phyloP scores from a whole-genome alignment of 2,888 invertebrate genomes.

The Phytoseiulus persimilis region DNA sequence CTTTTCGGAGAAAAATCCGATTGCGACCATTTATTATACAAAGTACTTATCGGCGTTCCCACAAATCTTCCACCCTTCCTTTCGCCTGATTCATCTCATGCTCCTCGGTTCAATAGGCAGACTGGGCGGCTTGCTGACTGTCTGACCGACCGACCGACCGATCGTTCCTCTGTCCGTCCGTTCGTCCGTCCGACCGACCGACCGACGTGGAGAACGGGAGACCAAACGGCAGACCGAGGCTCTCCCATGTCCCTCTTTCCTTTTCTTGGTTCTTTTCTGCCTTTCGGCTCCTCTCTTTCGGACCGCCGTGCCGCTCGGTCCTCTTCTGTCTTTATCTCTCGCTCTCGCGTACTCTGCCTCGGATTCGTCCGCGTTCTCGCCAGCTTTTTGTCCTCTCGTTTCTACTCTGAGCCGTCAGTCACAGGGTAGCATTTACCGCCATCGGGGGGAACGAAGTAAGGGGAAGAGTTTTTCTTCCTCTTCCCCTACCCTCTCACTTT shows the following conservation, averaged over 20 bases:
- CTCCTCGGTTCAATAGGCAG: neutral
- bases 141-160: neutral
- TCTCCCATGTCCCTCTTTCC: neutral
- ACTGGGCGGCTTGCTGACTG: neutral
- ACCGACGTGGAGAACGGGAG: no score
- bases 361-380: neutral
- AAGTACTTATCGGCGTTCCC: conserved; percentile 38
- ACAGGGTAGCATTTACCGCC: neutral
- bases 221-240: no score
- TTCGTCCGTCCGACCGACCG: neutral
- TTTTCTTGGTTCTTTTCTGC: no score
- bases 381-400: neutral
- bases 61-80: conserved; percentile 17
- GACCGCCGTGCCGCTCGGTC: neutral
- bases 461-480: neutral
- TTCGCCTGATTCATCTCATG: conserved; percentile 18
- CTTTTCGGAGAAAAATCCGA: conserved; percentile 23
- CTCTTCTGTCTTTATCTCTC: neutral
- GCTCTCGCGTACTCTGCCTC: neutral
- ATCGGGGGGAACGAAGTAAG: neutral
- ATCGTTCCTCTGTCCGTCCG: neutral
- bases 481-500: neutral
- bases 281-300: neutral
- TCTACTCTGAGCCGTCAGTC: neutral
- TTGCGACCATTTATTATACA: conserved; percentile 37